Evolutionary conservation across 2,797 vertebrate species (phyloP), one percentile per base, ranked within the genome.

Genomic region (Chanos chanos): DNA sequence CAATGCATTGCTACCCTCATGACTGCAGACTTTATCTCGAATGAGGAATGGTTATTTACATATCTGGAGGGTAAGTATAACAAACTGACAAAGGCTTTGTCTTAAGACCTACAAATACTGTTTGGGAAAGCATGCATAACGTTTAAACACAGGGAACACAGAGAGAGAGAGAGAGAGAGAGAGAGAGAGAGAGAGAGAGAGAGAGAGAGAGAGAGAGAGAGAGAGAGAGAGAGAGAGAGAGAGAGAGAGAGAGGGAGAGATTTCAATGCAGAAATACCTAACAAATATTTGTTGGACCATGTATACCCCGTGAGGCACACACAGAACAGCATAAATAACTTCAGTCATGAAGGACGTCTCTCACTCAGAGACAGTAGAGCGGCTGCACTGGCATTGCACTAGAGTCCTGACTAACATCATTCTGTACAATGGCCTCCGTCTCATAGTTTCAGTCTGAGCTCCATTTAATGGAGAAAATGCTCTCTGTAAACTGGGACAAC

Each of bases 271-370:
- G 49, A 31, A 63, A 70, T 59, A 62, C 67, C 60, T 82, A 76
- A 49, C 81, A 80, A 81, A 86, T 85, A 84, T 85, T 85, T 83
- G 76, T 66, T 68, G 64, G 45, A 77, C 66, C 36, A 52, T 57
- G 73, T 82, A 68, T 66, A 70, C n/a, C n/a, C n/a, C n/a, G 70
- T 62, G 67, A 66, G n/a, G 10, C 33, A 76, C 75, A 83, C 65
- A 83, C 74, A 79, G 72, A 66, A 62, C 65, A 31, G 61, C 60
- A 72, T 68, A 64, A 73, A 74, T 79, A 70, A 69, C 55, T 16
- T n/a, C n/a, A n/a, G n/a, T n/a, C n/a, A n/a, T n/a, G n/a, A n/a
- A n/a, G n/a, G n/a, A n/a, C n/a, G n/a, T n/a, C n/a, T n/a, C n/a
- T n/a, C n/a, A n/a, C n/a, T n/a, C n/a, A n/a, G n/a, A n/a, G n/a